These are phyloP conservation scores for Passer montanus DNA, from an alignment of 2,113 vertebrate genomes.

Conservation along the genomic window DNA sequence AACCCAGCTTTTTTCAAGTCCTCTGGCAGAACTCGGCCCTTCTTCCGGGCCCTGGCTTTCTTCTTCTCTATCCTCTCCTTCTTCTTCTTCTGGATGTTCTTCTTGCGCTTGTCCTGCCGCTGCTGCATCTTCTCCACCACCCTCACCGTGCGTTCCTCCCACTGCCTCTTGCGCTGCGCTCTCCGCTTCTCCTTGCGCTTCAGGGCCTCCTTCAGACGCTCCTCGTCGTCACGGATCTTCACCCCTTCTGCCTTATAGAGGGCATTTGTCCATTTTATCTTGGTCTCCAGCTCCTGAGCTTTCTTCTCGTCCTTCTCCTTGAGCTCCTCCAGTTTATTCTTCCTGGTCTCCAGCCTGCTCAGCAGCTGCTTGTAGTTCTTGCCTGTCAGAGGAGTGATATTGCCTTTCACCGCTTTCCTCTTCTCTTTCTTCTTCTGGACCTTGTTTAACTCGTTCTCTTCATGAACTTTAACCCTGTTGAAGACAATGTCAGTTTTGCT, in stretches of 20 bases:
- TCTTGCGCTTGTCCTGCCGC: constrained; percentile 85
- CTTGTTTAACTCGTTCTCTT: constrained; percentile 76
- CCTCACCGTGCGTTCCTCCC: constrained; percentile 78
- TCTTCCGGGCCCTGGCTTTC: constrained; percentile 84
- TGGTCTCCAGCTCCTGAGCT: constrained; percentile 82
- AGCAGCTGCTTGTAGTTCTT: constrained; percentile 94
- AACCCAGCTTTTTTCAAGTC: constrained; percentile 85
- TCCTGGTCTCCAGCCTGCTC: constrained; percentile 82
- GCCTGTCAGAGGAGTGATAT: constrained; percentile 87
- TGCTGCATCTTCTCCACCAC: constrained; percentile 87
- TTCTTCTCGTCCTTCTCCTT: constrained; percentile 79
- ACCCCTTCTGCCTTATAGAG: constrained; percentile 93
- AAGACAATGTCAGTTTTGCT: constrained; percentile 75
- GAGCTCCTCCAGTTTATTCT: constrained; percentile 82
- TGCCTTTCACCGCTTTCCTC: constrained; percentile 81
- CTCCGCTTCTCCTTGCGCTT: constrained; percentile 86
- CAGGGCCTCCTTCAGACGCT: constrained; percentile 82
- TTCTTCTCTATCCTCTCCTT: constrained; percentile 77
- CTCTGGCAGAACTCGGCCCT: constrained; percentile 85
- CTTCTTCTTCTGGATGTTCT: constrained; percentile 84
- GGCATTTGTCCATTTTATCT: constrained; percentile 89
- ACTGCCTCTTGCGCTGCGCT: constrained; percentile 73
- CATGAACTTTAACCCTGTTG: constrained; percentile 81
- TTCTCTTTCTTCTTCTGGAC: constrained; percentile 79
- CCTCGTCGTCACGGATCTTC: constrained; percentile 86